A percentile compares a stretch with the other conserved stretches of the same genome.
These are phyloP conservation scores for Chloropsis cyanopogon DNA, from an alignment of 2,113 vertebrate genomes.

Conservation along the genomic window DNA sequence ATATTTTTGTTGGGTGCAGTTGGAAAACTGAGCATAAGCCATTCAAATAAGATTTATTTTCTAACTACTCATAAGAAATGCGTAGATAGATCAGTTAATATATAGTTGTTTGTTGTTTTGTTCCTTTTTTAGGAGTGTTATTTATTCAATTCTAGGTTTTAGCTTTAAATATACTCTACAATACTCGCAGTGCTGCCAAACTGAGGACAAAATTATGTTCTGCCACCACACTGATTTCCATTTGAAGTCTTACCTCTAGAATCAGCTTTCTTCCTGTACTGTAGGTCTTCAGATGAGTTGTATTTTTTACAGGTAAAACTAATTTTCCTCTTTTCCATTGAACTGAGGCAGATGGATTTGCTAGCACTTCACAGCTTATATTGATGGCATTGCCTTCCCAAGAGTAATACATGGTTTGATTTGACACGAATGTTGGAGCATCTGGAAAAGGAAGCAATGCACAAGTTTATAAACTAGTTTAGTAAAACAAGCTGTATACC, in stretches of 20 bases:
- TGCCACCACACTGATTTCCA: background rate
- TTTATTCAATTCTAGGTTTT: background rate
- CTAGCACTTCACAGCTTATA: slow-evolving; percentile 93
- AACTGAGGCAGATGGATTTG: slow-evolving; percentile 90
- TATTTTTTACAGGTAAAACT: slow-evolving; percentile 84
- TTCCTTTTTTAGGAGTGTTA: background rate
- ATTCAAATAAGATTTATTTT: background rate
- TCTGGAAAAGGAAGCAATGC: slow-evolving; percentile 72
- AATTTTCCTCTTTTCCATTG: slow-evolving; percentile 91
- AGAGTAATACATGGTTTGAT: slow-evolving; percentile 92
- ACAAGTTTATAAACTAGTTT: background rate
- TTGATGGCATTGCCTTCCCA: slow-evolving; percentile 99
- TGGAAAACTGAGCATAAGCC: background rate
- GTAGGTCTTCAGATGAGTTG: slow-evolving; percentile 83
- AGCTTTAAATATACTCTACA: background rate
- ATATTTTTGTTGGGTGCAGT: background rate
- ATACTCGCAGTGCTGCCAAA: background rate
- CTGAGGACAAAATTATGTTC: background rate
- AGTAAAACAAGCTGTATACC: background rate
- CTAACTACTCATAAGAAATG: background rate
- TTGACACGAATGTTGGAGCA: slow-evolving; percentile 92
- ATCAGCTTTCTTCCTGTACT: slow-evolving; percentile 82
- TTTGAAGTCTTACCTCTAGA: slow-evolving; percentile 83
- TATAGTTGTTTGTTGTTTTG: background rate
- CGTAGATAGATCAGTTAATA: background rate